Base-by-base conservation (phyloP, 2,113 vertebrate species). In the Nyctereutes procyonoides region DNA sequence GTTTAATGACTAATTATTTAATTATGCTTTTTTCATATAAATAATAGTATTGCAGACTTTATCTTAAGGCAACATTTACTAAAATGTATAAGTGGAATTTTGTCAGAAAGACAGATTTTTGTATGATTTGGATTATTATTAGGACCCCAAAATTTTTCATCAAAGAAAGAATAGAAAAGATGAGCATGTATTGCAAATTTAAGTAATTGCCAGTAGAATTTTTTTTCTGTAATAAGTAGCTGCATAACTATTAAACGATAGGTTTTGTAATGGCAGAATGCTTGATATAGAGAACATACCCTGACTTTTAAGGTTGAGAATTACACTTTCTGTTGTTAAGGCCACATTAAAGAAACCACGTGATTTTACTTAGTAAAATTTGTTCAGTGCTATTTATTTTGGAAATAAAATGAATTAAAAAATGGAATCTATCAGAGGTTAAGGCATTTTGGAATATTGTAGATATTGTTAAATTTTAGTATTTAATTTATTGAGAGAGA, bases 351-450 rank as follows among this genome's bases (percentile, higher is more conserved):
- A 74, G 35, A 95, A 69, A 79, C 38, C 10, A 56, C 35, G 58
- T 97, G 28, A 80, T 91, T 88, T 96, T 88, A 88, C 62, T 69
- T 80, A 67, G 38, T 43, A 43, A 43, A 87, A 67, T 89, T 77
- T 82, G 38, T 91, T 95, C 43, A 88, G 15, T 86, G 80, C 35
- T 74, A 62, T 93, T 91, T 96, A 79, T 88, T 83, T 97, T 95
- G 77, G 26, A 93, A 84, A 58, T 94, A 89, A 85, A 89, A 86
- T 6, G 24, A 95, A 28, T 32, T 91, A 17, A 60, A 74, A 95
- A 92, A 55, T 69, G 32, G 65, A 79, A 83, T 53, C 38, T 80
- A 8, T 56, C 87, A 92, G 20, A 24, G 24, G 30, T 92, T 95
- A 82, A 89, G 32, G 24, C 22, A 48, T 89, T 93, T 88, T 60